Evolutionary conservation across 2,888 invertebrate species (phyloP).

Genomic region (Eupsilia transversa): DNA sequence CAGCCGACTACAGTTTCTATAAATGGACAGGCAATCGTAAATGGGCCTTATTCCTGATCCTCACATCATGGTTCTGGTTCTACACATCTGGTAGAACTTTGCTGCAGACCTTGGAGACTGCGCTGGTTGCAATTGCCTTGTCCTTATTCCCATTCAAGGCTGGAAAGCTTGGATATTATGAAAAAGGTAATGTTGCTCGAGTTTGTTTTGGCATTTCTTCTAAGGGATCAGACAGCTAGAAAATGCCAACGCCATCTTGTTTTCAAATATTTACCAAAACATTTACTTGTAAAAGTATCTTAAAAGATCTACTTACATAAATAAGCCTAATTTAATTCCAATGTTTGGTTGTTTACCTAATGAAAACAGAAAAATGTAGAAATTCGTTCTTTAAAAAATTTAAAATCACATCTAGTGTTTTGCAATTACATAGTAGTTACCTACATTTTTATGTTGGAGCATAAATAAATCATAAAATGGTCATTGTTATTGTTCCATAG

Average conservation of each 20-base stretch:
- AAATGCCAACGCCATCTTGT: neutral
- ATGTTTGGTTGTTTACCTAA: neutral
- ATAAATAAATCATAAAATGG: neutral
- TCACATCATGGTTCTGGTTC: slow-evolving; percentile 97
- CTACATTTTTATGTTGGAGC: neutral
- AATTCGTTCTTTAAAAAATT: neutral
- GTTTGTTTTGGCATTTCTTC: neutral
- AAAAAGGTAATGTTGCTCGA: slow-evolving; percentile 74
- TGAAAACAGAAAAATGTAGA: neutral
- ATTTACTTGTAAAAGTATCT: neutral
- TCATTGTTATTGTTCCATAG: neutral
- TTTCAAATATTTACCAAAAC: neutral
- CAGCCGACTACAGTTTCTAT: slow-evolving; percentile 93
- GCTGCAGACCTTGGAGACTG: slow-evolving; percentile 96
- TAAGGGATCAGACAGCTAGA: neutral
- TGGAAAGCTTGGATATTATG: slow-evolving; percentile 86
- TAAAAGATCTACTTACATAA: neutral
- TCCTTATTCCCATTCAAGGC: slow-evolving; percentile 93
- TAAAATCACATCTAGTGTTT: neutral
- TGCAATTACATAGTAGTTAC: neutral
- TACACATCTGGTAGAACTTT: slow-evolving; percentile 97
- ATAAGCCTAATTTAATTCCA: neutral
- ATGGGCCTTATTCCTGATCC: slow-evolving; percentile 94
- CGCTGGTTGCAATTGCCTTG: slow-evolving; percentile 94
- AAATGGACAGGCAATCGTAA: slow-evolving; percentile 93